Evolutionary conservation across 2,888 invertebrate species (phyloP).

Genomic region (Metopia argyrocephala): DNA sequence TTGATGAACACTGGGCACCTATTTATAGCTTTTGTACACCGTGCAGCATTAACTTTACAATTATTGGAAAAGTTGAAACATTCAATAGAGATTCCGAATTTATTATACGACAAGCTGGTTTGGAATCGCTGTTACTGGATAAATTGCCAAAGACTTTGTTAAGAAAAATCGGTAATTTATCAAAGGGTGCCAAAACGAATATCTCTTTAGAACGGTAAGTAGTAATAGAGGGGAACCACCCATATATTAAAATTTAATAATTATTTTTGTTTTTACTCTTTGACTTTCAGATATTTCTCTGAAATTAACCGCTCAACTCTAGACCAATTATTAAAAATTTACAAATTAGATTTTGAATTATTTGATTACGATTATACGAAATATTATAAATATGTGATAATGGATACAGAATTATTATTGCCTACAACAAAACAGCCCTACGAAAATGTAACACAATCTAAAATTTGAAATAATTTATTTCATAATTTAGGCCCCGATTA

Average conservation of each 20-base stretch:
- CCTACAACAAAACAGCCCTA: constrained; percentile 38
- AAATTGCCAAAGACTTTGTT: constrained; percentile 80
- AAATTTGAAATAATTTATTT: constrained; percentile 41
- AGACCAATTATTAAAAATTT: constrained; percentile 82
- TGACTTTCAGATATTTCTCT: constrained; percentile 79
- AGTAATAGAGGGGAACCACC: background rate
- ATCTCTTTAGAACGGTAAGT: constrained; percentile 81
- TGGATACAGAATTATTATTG: constrained; percentile 47
- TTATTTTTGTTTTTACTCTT: background rate
- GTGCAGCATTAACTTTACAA: constrained; percentile 83
- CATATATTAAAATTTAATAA: background rate
- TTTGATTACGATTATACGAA: constrained; percentile 83
- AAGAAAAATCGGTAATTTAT: constrained; percentile 79
- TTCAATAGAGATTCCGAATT: constrained; percentile 81
- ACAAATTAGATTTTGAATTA: constrained; percentile 84
- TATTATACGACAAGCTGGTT: constrained; percentile 81
- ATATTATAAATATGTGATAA: constrained; percentile 79
- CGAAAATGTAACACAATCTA: constrained; percentile 41
- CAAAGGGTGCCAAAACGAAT: constrained; percentile 75
- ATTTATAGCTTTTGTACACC: constrained; percentile 83
- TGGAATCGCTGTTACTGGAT: constrained; percentile 80
- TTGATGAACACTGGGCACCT: constrained; percentile 84
- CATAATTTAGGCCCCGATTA: no score
- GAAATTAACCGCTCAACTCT: constrained; percentile 81
- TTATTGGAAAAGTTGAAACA: constrained; percentile 84